Percentiles rank a stretch among this genome's conserved stretches.
phyloP scores from a whole-genome alignment of 2,797 vertebrate species.

The Anabas testudineus region DNA sequence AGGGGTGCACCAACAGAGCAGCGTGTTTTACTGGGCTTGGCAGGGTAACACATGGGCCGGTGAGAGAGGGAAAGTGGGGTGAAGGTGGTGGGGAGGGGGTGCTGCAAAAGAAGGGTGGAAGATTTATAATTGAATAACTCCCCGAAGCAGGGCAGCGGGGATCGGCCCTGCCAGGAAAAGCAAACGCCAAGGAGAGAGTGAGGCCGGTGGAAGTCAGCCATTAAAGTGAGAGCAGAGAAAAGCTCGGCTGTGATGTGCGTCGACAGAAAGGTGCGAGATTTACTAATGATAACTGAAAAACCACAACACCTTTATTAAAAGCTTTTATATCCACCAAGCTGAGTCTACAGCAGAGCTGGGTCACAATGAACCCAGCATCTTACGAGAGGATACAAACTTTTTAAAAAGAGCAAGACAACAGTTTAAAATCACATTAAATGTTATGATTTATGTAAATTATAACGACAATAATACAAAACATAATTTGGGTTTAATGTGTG shows the following conservation, averaged over 20 bases:
- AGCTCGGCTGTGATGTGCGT: conserved; percentile 55
- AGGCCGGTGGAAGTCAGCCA: conserved; percentile 70
- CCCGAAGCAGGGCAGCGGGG: conserved; percentile 74
- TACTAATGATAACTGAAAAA: conserved; percentile 70
- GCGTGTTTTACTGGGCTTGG: conserved; percentile 78
- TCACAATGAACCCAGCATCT: no score
- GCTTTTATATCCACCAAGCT: conserved; percentile 5
- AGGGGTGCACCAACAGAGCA: conserved; percentile 59
- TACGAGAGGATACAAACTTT: no score
- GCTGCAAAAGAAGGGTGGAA: conserved; percentile 62
- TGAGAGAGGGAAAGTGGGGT: conserved; percentile 62
- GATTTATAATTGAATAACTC: conserved; percentile 86
- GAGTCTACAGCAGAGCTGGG: neutral
- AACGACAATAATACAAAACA: no score
- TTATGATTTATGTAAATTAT: no score
- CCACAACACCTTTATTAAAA: conserved; percentile 42
- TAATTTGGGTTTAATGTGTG: no score
- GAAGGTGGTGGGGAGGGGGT: neutral
- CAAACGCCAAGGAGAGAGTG: conserved; percentile 69
- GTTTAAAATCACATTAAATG: no score
- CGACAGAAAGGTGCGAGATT: conserved; percentile 69
- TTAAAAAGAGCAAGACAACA: no score
- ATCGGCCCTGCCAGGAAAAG: conserved; percentile 79
- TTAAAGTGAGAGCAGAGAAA: conserved; percentile 71
- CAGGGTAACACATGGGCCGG: conserved; percentile 62